Percentiles rank a stretch among this genome's conserved stretches.
Conservation (phyloP, 2,888 invertebrate genomes). For the Rhamphomyia laevipes region DNA sequence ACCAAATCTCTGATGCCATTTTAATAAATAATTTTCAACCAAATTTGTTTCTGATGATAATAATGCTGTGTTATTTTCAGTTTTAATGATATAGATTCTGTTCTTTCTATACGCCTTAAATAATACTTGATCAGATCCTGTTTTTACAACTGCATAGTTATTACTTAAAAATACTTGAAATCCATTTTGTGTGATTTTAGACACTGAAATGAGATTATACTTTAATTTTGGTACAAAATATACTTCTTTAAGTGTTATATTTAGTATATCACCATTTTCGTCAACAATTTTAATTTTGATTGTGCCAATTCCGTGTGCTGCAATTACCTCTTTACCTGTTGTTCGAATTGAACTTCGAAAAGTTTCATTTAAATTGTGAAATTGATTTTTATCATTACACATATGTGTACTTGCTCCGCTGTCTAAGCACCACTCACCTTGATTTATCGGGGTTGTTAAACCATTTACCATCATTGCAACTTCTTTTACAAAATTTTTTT, state of each 20-base stretch:
- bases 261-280: too few species aligned
- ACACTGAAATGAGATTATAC: background rate
- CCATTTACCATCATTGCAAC: background rate
- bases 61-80: background rate
- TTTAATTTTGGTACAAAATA: background rate
- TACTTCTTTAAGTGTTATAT: too few species aligned
- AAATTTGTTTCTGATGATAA: too few species aligned
- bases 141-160: background rate
- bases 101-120: background rate
- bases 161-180: background rate
- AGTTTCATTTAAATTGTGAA: background rate
- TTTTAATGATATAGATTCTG: background rate
- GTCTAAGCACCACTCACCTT: background rate
- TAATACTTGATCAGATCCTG: background rate
- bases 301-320: background rate
- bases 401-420: background rate
- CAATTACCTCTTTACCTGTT: background rate
- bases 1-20: background rate
- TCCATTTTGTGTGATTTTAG: background rate
- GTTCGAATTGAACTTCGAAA: background rate
- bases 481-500: background rate
- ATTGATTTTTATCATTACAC: background rate
- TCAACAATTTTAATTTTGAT: background rate
- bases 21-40: background rate
- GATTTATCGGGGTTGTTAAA: background rate